Conservation (phyloP, 1,140 invertebrate species). For the Eriosoma lanigerum region DNA sequence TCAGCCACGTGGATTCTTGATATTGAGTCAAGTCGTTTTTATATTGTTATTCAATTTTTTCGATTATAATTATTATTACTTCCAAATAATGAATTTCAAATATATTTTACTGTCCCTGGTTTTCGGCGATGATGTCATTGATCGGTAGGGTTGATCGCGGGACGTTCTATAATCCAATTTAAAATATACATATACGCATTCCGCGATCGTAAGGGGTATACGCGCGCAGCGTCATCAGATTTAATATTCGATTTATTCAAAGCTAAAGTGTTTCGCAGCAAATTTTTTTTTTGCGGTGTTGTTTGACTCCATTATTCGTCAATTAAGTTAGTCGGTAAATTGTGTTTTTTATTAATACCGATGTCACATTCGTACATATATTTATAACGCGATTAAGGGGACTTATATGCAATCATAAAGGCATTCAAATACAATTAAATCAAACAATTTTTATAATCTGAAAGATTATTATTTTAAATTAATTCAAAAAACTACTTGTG, state of each 20-base stretch:
- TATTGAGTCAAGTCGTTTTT: no score
- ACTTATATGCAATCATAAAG: not conserved
- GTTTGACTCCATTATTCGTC: constrained; percentile 19
- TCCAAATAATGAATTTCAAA: constrained; percentile 24
- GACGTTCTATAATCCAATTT: not conserved
- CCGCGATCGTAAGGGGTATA: not conserved
- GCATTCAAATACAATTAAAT: not conserved
- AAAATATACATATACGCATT: not conserved
- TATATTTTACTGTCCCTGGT: not conserved
- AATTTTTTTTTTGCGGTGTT: not conserved
- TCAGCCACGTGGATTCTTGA: no score
- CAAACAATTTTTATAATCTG: not conserved
- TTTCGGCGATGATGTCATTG: constrained; percentile 1
- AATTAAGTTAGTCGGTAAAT: not conserved
- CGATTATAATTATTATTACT: not conserved
- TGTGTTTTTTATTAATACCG: not conserved
- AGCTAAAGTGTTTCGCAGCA: constrained; percentile 3
- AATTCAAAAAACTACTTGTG: no score
- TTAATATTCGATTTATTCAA: not conserved
- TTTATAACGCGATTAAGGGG: no score
- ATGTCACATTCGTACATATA: no score
- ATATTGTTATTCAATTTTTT: not conserved
- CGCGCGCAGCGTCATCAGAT: constrained; percentile 19
- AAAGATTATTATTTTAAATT: no score
- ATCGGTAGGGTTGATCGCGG: constrained; percentile 6